Percentiles rank a stretch among this genome's conserved stretches.
phyloP scores from a whole-genome alignment of 2,797 vertebrate genomes.

The Atherinosoma microstoma region DNA sequence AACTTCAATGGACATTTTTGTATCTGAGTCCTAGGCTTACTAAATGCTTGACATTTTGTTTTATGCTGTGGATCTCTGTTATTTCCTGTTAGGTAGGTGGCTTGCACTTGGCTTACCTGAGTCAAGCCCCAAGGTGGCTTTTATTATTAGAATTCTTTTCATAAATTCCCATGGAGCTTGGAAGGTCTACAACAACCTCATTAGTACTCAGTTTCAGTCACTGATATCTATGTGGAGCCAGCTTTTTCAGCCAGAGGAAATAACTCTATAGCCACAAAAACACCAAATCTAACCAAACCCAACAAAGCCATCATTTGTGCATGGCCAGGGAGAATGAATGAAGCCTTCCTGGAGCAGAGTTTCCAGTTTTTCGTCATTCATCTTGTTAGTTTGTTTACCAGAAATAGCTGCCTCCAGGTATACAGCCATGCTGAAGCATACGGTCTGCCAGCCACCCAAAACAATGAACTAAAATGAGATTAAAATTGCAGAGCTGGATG shows the following conservation, averaged over 20 bases:
- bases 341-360: not conserved
- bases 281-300: constrained; percentile 6
- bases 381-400: not conserved
- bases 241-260: constrained; percentile 4
- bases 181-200: not conserved
- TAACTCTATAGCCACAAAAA: constrained; percentile 3
- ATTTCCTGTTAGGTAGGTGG: constrained; percentile 5
- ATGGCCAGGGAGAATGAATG: not conserved
- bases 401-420: not conserved
- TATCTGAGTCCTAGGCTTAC: not conserved
- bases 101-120: not conserved
- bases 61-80: not conserved
- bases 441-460: not conserved
- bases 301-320: not conserved
- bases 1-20: constrained; percentile 5
- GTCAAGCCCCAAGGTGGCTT: not conserved
- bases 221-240: not conserved
- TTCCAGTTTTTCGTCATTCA: constrained; percentile 3
- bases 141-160: not conserved
- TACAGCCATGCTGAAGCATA: not conserved
- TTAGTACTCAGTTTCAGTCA: not conserved
- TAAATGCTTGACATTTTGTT: not conserved
- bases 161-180: not conserved
- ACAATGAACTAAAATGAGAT: not conserved
- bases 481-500: not conserved